These are phyloP conservation scores for Ctenicera cuprea DNA, from an alignment of 2,888 invertebrate genomes.

Conservation along the genomic window DNA sequence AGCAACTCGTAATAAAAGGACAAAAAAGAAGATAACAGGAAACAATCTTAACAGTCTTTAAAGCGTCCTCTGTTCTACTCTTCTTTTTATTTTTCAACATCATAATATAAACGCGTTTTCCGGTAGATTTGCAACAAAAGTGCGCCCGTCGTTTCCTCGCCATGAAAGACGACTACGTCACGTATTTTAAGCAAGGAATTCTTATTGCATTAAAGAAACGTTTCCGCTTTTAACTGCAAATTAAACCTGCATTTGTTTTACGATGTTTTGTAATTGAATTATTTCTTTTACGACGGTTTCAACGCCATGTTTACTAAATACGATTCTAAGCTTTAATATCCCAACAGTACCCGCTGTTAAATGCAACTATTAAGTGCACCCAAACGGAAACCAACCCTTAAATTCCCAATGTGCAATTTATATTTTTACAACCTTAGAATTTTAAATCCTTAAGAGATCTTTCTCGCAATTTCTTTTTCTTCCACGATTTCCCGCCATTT, in stretches of 20 bases:
- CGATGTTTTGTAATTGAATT: conserved; percentile 65
- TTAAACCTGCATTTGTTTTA: conserved; percentile 66
- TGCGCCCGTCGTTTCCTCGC: conserved; percentile 42
- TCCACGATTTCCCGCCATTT: background rate
- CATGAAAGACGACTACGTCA: conserved; percentile 53
- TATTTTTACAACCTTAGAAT: conserved; percentile 23
- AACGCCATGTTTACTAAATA: conserved; percentile 58
- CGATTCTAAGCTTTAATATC: conserved; percentile 39
- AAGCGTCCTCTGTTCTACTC: conserved; percentile 50
- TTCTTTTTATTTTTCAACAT: conserved; percentile 56
- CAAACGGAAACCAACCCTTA: conserved; percentile 37
- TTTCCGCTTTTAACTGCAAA: conserved; percentile 66
- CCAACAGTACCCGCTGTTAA: conserved; percentile 25
- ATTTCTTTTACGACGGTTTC: conserved; percentile 63
- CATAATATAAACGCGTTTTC: conserved; percentile 58
- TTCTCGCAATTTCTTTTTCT: no score
- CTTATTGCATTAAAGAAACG: conserved; percentile 61
- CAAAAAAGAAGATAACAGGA: conserved; percentile 53
- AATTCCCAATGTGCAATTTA: conserved; percentile 24
- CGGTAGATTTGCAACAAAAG: conserved; percentile 55
- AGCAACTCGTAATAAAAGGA: conserved; percentile 46
- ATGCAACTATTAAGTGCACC: conserved; percentile 39
- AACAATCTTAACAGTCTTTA: conserved; percentile 54
- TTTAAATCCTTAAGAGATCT: background rate
- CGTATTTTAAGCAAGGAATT: conserved; percentile 60